Conservation (phyloP, 2,888 invertebrate species). For the Operophtera brumata region DNA sequence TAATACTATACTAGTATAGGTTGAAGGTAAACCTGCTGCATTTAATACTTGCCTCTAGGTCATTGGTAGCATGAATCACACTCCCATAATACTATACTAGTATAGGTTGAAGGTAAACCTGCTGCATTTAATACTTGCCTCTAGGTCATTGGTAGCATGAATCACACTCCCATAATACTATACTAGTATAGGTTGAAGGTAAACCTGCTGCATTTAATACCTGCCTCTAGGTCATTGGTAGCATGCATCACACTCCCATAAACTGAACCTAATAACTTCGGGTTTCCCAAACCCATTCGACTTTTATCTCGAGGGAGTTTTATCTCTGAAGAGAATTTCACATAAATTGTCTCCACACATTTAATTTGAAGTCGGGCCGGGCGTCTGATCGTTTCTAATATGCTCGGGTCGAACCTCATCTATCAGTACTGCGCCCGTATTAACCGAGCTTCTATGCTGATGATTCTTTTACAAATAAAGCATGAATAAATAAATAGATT, state of each 20-base stretch:
- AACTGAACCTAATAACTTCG: slow-evolving; percentile 11
- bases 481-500: too few relatives aligned
- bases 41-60: too few relatives aligned
- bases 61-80: too few relatives aligned
- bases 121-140: too few relatives aligned
- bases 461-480: slow-evolving; percentile 3
- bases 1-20: too few relatives aligned
- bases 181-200: too few relatives aligned
- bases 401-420: slow-evolving; percentile 3
- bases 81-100: too few relatives aligned
- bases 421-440: slow-evolving; percentile 2
- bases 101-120: too few relatives aligned
- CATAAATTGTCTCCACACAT: slow-evolving; percentile 36
- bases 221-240: background rate
- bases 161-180: too few relatives aligned
- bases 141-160: too few relatives aligned
- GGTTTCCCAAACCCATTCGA: slow-evolving; percentile 9
- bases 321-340: slow-evolving; percentile 24
- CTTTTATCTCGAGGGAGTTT: slow-evolving; percentile 19
- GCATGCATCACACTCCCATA: slow-evolving; percentile 9
- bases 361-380: slow-evolving; percentile 37
- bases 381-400: slow-evolving; percentile 26
- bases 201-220: slow-evolving; percentile 3
- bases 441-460: background rate
- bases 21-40: too few relatives aligned